Percentiles rank a stretch among this genome's conserved stretches.
phyloP scores from a whole-genome alignment of 2,888 invertebrate genomes.

The Xestia xanthographa region DNA sequence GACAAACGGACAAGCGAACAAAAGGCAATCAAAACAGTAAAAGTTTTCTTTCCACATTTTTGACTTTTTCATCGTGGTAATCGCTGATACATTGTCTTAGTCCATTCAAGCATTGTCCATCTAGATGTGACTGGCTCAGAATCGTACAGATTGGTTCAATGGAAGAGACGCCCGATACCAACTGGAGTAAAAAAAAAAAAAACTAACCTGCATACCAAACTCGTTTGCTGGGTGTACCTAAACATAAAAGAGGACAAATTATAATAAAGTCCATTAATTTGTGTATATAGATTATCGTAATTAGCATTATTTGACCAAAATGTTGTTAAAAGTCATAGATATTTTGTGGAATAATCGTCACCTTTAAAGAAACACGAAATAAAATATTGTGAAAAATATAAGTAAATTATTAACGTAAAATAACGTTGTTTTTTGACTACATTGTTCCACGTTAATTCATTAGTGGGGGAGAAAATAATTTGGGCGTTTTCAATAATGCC shows the following conservation, averaged over 20 bases:
- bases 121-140: background rate
- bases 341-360: slow-evolving; percentile 1
- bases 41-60: background rate
- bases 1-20: background rate
- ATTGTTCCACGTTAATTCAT: background rate
- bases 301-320: slow-evolving; percentile 54
- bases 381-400: background rate
- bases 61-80: background rate
- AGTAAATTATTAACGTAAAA: background rate
- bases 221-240: slow-evolving; percentile 13
- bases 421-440: background rate
- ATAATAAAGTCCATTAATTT: slow-evolving; percentile 35
- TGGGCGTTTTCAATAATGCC: background rate
- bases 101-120: background rate
- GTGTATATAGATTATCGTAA: slow-evolving; percentile 11
- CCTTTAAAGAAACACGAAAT: background rate
- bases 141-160: background rate
- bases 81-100: background rate
- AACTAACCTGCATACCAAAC: background rate
- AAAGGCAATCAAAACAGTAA: background rate
- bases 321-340: slow-evolving; percentile 36
- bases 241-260: background rate
- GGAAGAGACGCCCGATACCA: background rate
- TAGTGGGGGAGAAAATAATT: background rate
- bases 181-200: background rate